Conservation (phyloP, 2,888 invertebrate genomes). For the Cyclophora punctaria region DNA sequence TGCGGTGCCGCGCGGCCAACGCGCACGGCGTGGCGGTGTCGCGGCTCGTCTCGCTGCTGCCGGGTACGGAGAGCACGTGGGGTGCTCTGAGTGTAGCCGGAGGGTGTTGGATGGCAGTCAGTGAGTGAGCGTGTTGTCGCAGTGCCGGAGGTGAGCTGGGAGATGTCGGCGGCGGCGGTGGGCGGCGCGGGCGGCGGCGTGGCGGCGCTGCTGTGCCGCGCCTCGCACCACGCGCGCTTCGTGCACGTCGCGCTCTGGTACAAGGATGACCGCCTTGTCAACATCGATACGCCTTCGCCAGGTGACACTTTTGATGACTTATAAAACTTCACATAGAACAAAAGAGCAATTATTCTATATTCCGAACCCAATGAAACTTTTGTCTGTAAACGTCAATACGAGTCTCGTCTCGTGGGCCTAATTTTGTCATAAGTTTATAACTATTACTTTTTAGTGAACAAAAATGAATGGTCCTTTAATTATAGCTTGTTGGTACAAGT, state of each 20-base stretch:
- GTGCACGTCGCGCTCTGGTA: conserved; percentile 41
- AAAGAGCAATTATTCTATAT: too few species aligned
- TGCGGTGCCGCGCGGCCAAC: conserved; percentile 84
- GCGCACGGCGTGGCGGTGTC: conserved; percentile 84
- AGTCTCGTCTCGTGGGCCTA: too few species aligned
- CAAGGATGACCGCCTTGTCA: conserved; percentile 35
- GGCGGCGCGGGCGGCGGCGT: conserved; percentile 37
- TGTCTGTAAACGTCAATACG: too few species aligned
- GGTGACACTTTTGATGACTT: conserved; percentile 30
- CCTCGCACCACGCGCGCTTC: conserved; percentile 16
- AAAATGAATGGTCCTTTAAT: too few species aligned
- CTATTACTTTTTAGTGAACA: too few species aligned
- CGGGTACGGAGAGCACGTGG: conserved; percentile 70
- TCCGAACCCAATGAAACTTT: too few species aligned
- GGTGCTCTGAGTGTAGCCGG: conserved; percentile 12
- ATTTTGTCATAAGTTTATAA: too few species aligned
- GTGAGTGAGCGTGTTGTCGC: conserved; percentile 1
- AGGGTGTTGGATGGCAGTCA: conserved; percentile 29
- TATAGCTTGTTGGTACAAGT: too few species aligned
- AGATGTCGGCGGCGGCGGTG: conserved; percentile 26
- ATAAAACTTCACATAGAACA: too few species aligned
- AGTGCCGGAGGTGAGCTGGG: conserved; percentile 43
- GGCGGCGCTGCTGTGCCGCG: conserved; percentile 38
- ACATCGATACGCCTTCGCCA: conserved; percentile 72
- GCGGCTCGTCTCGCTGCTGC: conserved; percentile 82